Conservation (phyloP, 2,888 invertebrate species). For the Ennomos erosarius region DNA sequence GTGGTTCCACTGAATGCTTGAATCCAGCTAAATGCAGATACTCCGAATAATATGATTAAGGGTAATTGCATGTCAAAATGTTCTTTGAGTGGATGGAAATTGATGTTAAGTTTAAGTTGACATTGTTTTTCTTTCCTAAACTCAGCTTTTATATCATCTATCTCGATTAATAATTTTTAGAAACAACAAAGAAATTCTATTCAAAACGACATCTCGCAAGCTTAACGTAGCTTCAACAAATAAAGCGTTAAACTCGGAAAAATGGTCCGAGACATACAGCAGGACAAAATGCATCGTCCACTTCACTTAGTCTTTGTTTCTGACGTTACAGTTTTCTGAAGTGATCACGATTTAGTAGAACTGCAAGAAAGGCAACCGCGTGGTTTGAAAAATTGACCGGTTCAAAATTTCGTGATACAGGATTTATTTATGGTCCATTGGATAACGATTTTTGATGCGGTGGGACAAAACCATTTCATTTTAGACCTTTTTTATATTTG, state of each 20-base stretch:
- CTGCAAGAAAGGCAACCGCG: neutral
- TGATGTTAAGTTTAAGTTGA: neutral
- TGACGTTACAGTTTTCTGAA: conserved; percentile 10
- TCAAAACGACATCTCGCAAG: conserved; percentile 24
- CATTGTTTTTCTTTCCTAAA: neutral
- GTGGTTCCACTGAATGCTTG: too few relatives aligned
- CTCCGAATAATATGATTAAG: conserved; percentile 36
- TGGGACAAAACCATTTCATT: too few relatives aligned
- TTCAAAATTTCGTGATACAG: neutral
- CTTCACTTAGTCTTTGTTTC: conserved; percentile 28
- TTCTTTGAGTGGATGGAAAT: conserved; percentile 2
- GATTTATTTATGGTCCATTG: too few relatives aligned
- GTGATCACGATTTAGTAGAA: conserved; percentile 9
- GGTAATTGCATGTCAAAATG: conserved; percentile 22
- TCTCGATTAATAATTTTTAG: conserved; percentile 3
- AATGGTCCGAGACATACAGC: conserved; percentile 26
- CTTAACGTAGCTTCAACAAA: conserved; percentile 20
- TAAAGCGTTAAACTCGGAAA: conserved; percentile 22
- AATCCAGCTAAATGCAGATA: conserved; percentile 19
- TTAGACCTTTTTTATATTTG: too few relatives aligned
- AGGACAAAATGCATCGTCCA: conserved; percentile 40
- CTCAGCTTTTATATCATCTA: neutral
- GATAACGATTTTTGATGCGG: too few relatives aligned
- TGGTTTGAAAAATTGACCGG: neutral
- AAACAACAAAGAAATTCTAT: conserved; percentile 19